phyloP scores from a whole-genome alignment of 2,797 vertebrate genomes.

The Notolabrus celidotus region DNA sequence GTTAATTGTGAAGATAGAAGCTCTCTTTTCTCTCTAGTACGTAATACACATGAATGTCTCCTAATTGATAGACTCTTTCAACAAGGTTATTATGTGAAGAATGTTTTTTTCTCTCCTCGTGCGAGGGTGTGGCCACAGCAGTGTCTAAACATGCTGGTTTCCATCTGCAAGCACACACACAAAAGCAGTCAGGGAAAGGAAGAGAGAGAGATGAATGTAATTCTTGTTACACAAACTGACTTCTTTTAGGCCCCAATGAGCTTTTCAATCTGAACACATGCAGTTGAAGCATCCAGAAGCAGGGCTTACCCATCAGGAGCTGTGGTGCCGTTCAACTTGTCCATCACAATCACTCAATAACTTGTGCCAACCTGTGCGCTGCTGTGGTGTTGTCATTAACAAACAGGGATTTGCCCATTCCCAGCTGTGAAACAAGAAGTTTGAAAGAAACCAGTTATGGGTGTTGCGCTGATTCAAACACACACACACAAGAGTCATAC shows the following conservation, averaged over 20 bases:
- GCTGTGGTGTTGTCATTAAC: conserved; percentile 71
- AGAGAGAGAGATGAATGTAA: conserved; percentile 3
- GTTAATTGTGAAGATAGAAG: conserved; percentile 40
- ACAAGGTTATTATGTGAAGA: conserved; percentile 26
- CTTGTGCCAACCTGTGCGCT: conserved; percentile 35
- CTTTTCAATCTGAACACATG: neutral
- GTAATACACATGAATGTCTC: conserved; percentile 33
- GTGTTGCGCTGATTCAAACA: neutral
- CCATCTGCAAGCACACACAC: conserved; percentile 59
- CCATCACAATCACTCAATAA: conserved; percentile 47
- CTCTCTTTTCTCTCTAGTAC: conserved; percentile 29
- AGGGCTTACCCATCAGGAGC: conserved; percentile 33
- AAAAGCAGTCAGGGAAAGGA: conserved; percentile 12
- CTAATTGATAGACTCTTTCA: conserved; percentile 36
- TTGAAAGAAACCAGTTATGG: conserved; percentile 18
- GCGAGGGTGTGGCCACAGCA: conserved; percentile 57
- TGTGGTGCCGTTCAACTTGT: neutral
- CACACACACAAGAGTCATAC: neutral
- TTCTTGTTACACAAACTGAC: neutral
- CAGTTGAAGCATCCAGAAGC: conserved; percentile 1
- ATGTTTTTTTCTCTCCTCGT: conserved; percentile 17
- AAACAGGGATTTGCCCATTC: conserved; percentile 70
- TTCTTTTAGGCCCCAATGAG: neutral
- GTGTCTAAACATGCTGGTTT: conserved; percentile 63
- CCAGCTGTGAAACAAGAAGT: conserved; percentile 67